A percentile compares a stretch with the other conserved stretches of the same genome.
These are phyloP conservation scores for Galerucella pusilla DNA, from an alignment of 2,888 invertebrate species.

Conservation along the genomic window DNA sequence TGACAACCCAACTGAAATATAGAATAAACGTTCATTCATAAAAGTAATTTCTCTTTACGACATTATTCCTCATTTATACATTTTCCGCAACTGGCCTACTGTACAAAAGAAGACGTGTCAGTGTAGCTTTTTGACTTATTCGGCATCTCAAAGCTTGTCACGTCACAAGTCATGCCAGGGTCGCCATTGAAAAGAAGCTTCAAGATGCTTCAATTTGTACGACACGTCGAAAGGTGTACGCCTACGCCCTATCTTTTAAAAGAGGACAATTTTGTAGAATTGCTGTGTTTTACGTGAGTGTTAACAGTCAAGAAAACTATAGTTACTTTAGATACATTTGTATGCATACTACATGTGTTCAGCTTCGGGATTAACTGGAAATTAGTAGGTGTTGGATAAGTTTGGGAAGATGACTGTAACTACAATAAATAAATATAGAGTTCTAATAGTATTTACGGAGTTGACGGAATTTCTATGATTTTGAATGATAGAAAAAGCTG, in stretches of 20 bases:
- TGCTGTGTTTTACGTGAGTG: slow-evolving; percentile 11
- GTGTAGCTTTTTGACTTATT: slow-evolving; percentile 48
- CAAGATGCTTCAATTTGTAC: slow-evolving; percentile 63
- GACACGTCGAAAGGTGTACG: slow-evolving; percentile 39
- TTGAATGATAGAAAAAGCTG: too few species aligned
- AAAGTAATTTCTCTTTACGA: too few species aligned
- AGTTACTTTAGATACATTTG: background rate
- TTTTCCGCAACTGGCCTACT: slow-evolving; percentile 32
- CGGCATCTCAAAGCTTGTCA: slow-evolving; percentile 56
- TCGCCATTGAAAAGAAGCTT: slow-evolving; percentile 59
- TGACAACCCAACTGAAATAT: too few species aligned
- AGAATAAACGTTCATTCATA: background rate
- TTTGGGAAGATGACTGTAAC: too few species aligned
- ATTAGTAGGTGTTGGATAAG: too few species aligned
- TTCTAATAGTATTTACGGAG: too few species aligned
- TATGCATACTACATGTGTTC: background rate
- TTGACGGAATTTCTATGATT: too few species aligned
- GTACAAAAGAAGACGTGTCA: slow-evolving; percentile 43
- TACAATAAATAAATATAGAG: too few species aligned
- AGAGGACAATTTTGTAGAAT: slow-evolving; percentile 10
- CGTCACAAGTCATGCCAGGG: slow-evolving; percentile 59
- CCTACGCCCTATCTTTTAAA: slow-evolving; percentile 14
- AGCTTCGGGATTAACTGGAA: too few species aligned
- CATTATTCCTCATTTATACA: background rate
- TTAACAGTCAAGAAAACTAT: slow-evolving; percentile 12